Conservation (phyloP, 2,797 vertebrate species). For the Ceryle rudis region DNA sequence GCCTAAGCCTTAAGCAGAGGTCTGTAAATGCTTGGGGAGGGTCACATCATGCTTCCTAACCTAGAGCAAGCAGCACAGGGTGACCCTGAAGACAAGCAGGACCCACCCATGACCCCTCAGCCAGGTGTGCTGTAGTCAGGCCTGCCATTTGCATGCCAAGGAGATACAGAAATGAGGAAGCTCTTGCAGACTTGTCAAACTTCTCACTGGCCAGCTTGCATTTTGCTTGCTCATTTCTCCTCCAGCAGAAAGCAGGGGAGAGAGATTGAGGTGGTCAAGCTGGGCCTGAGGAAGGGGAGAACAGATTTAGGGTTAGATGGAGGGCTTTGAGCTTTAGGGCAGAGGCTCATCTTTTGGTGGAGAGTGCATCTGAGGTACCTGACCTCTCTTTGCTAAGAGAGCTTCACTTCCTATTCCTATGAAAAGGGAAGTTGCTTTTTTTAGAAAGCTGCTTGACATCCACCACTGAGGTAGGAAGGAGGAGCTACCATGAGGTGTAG, state of each 20-base stretch:
- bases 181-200: neutral
- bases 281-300: neutral
- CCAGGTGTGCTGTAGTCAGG: neutral
- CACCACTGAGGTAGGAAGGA: neutral
- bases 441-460: neutral
- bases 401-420: conserved; percentile 38
- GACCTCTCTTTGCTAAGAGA: neutral
- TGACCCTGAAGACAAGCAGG: neutral
- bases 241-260: neutral
- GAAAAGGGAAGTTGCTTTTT: conserved; percentile 63
- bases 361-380: neutral
- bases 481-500: neutral
- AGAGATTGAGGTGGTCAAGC: fast-evolving
- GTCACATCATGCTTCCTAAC: fast-evolving
- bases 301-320: neutral
- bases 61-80: neutral
- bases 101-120: neutral
- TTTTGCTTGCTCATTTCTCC: neutral
- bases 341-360: neutral
- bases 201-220: neutral
- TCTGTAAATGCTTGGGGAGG: fast-evolving
- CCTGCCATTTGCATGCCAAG: neutral
- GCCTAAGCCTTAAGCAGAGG: neutral
- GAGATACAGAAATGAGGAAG: conserved; percentile 10
- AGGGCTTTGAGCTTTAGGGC: neutral